phyloP scores from a whole-genome alignment of 1,140 invertebrate genomes.

The Diachasma alloeum region DNA sequence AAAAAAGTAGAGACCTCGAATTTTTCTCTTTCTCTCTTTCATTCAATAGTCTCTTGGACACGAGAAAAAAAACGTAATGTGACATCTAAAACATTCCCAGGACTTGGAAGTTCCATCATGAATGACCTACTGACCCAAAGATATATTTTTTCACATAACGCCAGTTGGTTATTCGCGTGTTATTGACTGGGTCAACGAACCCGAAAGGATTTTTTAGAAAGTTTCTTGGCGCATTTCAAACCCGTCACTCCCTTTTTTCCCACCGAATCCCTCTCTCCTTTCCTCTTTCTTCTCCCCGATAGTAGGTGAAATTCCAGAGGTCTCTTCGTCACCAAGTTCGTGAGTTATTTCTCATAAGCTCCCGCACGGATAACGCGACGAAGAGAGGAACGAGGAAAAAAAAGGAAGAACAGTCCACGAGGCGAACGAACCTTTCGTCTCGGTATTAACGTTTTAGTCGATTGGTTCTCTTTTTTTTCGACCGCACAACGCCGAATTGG shows the following conservation, averaged over 20 bases:
- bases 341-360: slow-evolving; percentile 42
- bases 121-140: slow-evolving; percentile 27
- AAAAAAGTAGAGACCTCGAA: background rate
- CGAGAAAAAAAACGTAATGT: background rate
- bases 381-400: background rate
- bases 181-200: slow-evolving; percentile 20
- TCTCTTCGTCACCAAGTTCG: background rate
- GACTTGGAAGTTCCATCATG: background rate
- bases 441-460: background rate
- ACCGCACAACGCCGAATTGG: slow-evolving; percentile 27
- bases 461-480: slow-evolving; percentile 24
- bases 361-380: background rate
- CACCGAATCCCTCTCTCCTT: background rate
- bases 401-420: background rate
- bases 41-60: background rate
- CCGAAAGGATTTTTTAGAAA: slow-evolving; percentile 16
- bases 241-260: background rate
- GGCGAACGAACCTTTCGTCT: slow-evolving; percentile 24
- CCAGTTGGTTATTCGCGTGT: background rate
- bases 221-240: background rate
- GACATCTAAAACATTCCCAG: background rate
- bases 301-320: background rate
- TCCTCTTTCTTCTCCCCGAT: background rate
- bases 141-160: slow-evolving; percentile 15
- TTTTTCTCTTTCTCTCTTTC: background rate